Evolutionary conservation across 1,140 invertebrate genomes (phyloP).

Genomic region (Bombus huntii): DNA sequence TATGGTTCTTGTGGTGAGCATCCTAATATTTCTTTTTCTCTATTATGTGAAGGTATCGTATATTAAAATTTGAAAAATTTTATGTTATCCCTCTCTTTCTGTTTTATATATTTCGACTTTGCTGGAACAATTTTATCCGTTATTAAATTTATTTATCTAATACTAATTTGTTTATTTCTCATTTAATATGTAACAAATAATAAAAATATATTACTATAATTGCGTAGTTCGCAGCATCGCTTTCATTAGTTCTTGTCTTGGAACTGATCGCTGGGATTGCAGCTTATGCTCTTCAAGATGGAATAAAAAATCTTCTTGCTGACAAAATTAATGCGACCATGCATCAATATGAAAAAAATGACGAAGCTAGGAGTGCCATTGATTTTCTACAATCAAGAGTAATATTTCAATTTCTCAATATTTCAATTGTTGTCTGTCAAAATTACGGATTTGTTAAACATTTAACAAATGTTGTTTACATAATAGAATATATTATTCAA

Average conservation of each 20-base stretch:
- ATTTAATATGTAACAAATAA: background rate
- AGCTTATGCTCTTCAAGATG: constrained; percentile 88
- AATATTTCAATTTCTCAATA: constrained; percentile 59
- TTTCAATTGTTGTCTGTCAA: background rate
- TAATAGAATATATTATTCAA: constrained; percentile 3
- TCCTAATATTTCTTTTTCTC: background rate
- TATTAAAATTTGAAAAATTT: background rate
- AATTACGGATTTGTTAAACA: background rate
- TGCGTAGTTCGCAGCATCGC: constrained; percentile 90
- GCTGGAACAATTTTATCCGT: background rate
- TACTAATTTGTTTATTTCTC: background rate
- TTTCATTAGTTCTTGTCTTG: constrained; percentile 90
- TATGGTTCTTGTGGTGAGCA: constrained; percentile 85
- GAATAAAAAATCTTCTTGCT: constrained; percentile 84
- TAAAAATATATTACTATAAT: constrained; percentile 25
- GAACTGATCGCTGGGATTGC: constrained; percentile 92
- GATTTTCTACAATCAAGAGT: constrained; percentile 88
- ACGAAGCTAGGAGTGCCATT: constrained; percentile 82
- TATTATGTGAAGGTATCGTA: background rate
- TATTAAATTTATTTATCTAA: background rate
- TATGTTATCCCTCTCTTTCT: background rate
- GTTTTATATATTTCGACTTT: background rate
- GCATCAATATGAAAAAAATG: constrained; percentile 82
- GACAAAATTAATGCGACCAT: constrained; percentile 84
- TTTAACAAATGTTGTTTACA: background rate